Percentiles rank a stretch among this genome's conserved stretches.
Evolutionary conservation across 2,888 invertebrate species (phyloP).

Genomic region (Tetragnatha montana): DNA sequence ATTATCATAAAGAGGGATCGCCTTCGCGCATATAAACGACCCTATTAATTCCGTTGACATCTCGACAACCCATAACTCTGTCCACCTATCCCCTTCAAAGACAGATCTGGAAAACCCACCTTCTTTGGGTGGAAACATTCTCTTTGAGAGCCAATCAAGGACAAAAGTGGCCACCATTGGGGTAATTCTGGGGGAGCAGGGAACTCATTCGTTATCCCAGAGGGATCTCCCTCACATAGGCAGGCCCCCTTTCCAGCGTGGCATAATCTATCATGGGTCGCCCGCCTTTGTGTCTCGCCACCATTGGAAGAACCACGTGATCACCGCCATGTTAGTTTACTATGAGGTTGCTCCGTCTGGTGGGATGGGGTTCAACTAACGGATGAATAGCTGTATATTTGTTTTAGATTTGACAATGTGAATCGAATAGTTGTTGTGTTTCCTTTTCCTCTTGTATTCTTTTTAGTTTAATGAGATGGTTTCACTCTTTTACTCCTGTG

Average conservation of each 20-base stretch:
- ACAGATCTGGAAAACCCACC: conserved; percentile 41
- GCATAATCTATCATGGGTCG: conserved; percentile 40
- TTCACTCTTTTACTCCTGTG: too few species aligned
- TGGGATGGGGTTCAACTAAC: conserved; percentile 2
- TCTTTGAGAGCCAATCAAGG: conserved; percentile 57
- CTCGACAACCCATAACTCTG: conserved; percentile 54
- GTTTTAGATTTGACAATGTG: not conserved
- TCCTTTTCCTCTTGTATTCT: too few species aligned
- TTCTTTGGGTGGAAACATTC: conserved; percentile 61
- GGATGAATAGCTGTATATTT: not conserved
- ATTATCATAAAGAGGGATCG: conserved; percentile 17
- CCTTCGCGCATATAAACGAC: conserved; percentile 7
- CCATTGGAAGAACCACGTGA: conserved; percentile 51
- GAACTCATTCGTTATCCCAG: conserved; percentile 59
- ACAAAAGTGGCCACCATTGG: conserved; percentile 47
- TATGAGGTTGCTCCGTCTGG: conserved; percentile 49
- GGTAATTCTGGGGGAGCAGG: conserved; percentile 36
- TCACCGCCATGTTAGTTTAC: conserved; percentile 47
- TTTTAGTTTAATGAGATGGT: too few species aligned
- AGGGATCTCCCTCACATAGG: conserved; percentile 56
- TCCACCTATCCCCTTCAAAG: conserved; percentile 52
- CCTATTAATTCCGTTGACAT: conserved; percentile 53
- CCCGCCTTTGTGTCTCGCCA: conserved; percentile 62
- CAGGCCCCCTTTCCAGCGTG: conserved; percentile 35
- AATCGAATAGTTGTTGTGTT: not conserved